Conservation (phyloP, 2,797 vertebrate genomes). For the Siniperca undulata region DNA sequence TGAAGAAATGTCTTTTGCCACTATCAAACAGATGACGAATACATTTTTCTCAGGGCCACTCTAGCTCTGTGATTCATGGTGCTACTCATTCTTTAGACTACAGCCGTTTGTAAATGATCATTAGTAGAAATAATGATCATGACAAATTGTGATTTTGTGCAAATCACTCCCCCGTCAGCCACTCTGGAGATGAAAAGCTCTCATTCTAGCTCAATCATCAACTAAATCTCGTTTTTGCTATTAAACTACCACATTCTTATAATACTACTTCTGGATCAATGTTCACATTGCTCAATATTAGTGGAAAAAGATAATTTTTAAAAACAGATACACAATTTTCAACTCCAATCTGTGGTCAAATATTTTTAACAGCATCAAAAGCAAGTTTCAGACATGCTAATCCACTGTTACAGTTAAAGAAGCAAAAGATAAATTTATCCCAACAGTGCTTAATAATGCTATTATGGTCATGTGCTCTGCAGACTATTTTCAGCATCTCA, state of each 20-base stretch:
- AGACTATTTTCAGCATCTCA: conserved; percentile 26
- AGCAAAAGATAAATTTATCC: conserved; percentile 7
- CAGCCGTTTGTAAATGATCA: conserved; percentile 31
- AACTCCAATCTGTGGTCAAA: neutral
- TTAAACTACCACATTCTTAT: neutral
- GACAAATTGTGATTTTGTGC: conserved; percentile 14
- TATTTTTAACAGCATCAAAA: conserved; percentile 5
- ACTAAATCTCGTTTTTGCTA: neutral
- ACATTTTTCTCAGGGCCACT: conserved; percentile 22
- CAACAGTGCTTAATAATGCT: conserved; percentile 9
- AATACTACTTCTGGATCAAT: neutral
- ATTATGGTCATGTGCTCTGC: conserved; percentile 14
- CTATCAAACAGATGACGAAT: conserved; percentile 28
- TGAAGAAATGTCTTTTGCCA: conserved; percentile 26
- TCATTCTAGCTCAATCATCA: neutral
- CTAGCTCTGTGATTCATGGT: conserved; percentile 38
- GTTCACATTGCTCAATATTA: neutral
- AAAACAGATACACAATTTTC: neutral
- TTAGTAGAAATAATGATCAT: conserved; percentile 22
- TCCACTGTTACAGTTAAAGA: conserved; percentile 28
- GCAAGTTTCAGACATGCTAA: conserved; percentile 4
- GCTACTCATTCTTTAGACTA: conserved; percentile 13
- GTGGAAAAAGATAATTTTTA: neutral
- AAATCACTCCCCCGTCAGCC: conserved; percentile 7
- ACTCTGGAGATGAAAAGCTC: conserved; percentile 24